These are phyloP conservation scores for Gracilinanus agilis DNA, from an alignment of 2,113 vertebrate species.

Conservation along the genomic window DNA sequence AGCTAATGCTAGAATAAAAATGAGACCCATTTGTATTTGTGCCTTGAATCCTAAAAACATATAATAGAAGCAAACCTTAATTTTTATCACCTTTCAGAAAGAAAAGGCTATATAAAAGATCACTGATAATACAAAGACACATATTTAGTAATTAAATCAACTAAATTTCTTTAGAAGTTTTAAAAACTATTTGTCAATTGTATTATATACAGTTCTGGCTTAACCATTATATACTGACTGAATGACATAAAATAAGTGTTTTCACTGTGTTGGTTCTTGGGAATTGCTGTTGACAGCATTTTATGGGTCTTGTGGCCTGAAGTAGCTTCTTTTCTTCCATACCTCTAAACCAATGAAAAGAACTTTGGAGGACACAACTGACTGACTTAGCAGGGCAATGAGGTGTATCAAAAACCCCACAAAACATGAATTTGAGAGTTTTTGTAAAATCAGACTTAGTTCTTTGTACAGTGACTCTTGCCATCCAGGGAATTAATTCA, in stretches of 20 bases:
- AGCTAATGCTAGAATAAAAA: background rate
- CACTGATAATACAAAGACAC: background rate
- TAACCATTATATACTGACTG: background rate
- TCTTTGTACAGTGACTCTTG: conserved; percentile 12
- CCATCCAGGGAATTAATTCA: conserved; percentile 44
- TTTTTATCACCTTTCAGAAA: background rate
- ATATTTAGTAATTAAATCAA: too few relatives aligned
- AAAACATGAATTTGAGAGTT: background rate
- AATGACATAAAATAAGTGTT: background rate
- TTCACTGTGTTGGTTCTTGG: background rate
- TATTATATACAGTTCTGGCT: background rate
- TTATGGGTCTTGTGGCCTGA: background rate
- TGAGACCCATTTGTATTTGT: background rate
- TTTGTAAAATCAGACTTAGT: conserved; percentile 5
- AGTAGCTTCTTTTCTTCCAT: background rate
- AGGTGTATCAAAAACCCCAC: background rate
- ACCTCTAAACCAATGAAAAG: background rate
- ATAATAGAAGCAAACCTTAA: background rate
- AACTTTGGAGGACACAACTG: background rate
- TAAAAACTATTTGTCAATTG: background rate
- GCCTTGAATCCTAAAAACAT: background rate
- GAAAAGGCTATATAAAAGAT: background rate
- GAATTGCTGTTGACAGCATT: background rate
- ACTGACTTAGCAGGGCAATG: background rate
- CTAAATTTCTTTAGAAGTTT: background rate